Evolutionary conservation across 2,888 invertebrate genomes (phyloP).

Genomic region (Epinotia brunnichana): DNA sequence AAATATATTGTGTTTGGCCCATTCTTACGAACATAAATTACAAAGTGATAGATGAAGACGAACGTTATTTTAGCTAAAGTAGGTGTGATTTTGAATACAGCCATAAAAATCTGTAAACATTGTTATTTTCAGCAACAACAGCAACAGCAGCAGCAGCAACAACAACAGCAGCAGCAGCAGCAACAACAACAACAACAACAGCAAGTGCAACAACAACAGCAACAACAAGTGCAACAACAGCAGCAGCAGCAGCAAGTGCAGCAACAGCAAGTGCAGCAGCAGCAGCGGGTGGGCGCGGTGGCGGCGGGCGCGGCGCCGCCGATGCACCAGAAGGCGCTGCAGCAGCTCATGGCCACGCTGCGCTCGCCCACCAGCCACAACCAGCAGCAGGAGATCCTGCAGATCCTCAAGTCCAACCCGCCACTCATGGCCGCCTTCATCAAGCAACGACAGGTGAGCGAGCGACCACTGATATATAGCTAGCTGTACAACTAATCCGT

Average conservation of each 20-base stretch:
- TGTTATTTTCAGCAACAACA: constrained; percentile 47
- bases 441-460: constrained; percentile 89
- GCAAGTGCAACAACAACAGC: constrained; percentile 48
- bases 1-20: too few relatives aligned
- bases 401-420: constrained; percentile 96
- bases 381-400: constrained; percentile 94
- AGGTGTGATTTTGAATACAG: too few relatives aligned
- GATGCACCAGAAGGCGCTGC: constrained; percentile 86
- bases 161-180: background rate
- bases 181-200: constrained; percentile 26
- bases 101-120: too few relatives aligned
- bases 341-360: constrained; percentile 94
- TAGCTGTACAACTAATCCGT: too few relatives aligned
- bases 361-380: constrained; percentile 95
- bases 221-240: constrained; percentile 13
- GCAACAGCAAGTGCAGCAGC: constrained; percentile 51
- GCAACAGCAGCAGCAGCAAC: constrained; percentile 15
- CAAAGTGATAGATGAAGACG: too few relatives aligned
- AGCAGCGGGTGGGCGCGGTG: constrained; percentile 62
- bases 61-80: too few relatives aligned
- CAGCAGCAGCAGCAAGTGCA: constrained; percentile 39
- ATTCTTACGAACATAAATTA: too few relatives aligned
- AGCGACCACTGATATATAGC: background rate
- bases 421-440: constrained; percentile 98
- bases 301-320: constrained; percentile 70